phyloP scores from a whole-genome alignment of 2,113 vertebrate species.

The Trochalopteron elliotii region DNA sequence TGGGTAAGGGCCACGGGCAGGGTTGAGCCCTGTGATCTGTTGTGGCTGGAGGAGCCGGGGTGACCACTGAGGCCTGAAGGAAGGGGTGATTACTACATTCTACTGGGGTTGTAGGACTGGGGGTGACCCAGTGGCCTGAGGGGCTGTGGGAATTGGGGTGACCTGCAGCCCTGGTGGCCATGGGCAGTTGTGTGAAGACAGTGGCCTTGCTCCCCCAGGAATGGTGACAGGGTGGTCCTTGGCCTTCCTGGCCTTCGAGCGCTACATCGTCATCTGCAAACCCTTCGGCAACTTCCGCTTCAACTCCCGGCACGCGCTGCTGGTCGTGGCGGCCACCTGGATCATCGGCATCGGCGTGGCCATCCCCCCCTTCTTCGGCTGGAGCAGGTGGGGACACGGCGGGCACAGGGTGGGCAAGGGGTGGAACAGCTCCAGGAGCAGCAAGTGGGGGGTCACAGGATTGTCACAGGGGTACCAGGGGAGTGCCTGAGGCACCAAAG shows the following conservation, averaged over 20 bases:
- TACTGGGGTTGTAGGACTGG: fast-evolving
- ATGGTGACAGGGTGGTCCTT: constrained; percentile 82
- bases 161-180: neutral
- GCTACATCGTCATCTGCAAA: constrained; percentile 85
- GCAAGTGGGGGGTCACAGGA: neutral
- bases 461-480: neutral
- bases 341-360: constrained; percentile 71
- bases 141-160: neutral
- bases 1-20: neutral
- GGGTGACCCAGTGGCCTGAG: neutral
- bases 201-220: constrained; percentile 13
- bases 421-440: neutral
- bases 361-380: constrained; percentile 83
- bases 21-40: neutral
- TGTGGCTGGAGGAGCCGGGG: neutral
- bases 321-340: constrained; percentile 78
- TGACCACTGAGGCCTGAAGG: neutral
- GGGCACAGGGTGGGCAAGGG: fast-evolving
- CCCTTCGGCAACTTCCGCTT: constrained; percentile 83
- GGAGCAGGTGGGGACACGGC: constrained; percentile 77
- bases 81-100: neutral
- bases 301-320: constrained; percentile 69
- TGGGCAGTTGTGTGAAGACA: fast-evolving
- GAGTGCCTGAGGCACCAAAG: neutral
- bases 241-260: constrained; percentile 82